Conservation (phyloP, 2,797 vertebrate genomes). For the Chaetodon trifasciatus region DNA sequence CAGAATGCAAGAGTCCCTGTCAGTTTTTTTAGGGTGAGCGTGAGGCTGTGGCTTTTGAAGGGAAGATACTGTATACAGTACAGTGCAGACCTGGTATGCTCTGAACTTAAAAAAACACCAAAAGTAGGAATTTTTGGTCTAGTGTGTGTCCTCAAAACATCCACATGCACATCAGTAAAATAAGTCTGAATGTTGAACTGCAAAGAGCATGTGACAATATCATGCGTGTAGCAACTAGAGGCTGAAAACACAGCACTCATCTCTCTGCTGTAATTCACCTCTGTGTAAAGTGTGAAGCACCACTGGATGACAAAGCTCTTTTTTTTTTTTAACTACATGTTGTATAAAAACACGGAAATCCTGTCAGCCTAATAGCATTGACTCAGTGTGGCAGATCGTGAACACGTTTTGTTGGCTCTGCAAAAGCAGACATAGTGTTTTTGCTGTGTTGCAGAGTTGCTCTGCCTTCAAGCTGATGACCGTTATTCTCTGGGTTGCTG, state of each 20-base stretch:
- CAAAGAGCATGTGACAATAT: no score
- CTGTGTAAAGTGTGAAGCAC: neutral
- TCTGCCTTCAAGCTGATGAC: neutral
- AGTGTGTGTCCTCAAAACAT: neutral
- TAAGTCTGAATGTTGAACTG: neutral
- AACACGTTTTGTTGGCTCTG: conserved; percentile 23
- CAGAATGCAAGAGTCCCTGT: no score
- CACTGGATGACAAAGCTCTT: neutral
- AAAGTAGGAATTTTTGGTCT: neutral
- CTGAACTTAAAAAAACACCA: no score
- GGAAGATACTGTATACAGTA: neutral
- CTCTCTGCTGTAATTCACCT: neutral
- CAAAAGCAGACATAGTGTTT: conserved; percentile 9
- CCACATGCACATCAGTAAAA: neutral
- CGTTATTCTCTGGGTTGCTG: neutral
- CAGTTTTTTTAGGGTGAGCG: no score
- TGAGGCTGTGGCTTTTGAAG: no score
- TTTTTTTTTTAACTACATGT: conserved; percentile 14
- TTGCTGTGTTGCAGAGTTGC: conserved; percentile 18
- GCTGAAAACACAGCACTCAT: no score
- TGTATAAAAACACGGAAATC: conserved; percentile 3
- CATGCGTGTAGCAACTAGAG: no score
- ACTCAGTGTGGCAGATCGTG: conserved; percentile 23
- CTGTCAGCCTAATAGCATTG: neutral
- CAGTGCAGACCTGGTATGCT: neutral